Percentiles rank a stretch among this genome's conserved stretches.
phyloP scores from a whole-genome alignment of 2,888 invertebrate species.

The Flexamia atlantica region DNA sequence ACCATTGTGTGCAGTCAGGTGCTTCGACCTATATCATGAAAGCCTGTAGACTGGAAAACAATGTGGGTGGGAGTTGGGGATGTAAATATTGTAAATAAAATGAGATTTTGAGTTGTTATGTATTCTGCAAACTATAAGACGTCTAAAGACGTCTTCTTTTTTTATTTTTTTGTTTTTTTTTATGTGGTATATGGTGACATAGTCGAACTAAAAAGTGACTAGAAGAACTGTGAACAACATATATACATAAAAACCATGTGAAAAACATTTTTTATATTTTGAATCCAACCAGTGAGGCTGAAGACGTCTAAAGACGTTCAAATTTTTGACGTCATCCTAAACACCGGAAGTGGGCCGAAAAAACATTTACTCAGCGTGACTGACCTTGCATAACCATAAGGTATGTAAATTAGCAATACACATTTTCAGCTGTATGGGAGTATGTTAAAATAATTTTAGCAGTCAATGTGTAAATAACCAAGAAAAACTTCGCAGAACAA shows the following conservation, averaged over 20 bases:
- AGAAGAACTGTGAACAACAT: background rate
- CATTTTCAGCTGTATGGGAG: conserved; percentile 29
- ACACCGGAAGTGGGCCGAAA: background rate
- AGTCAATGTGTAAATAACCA: conserved; percentile 53
- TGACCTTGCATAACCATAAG: conserved; percentile 4
- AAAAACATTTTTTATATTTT: too few species aligned
- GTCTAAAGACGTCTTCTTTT: too few species aligned
- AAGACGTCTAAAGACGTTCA: too few species aligned
- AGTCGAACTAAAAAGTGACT: conserved; percentile 25
- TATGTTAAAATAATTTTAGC: conserved; percentile 25
- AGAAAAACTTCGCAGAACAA: too few species aligned
- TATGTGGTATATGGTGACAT: background rate
- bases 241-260: background rate
- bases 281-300: too few species aligned
- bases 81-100: conserved; percentile 33
- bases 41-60: conserved; percentile 15
- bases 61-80: conserved; percentile 39
- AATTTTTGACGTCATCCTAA: too few species aligned
- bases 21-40: too few species aligned
- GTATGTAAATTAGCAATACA: background rate
- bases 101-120: background rate
- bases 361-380: background rate
- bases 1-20: background rate
- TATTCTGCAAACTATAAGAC: background rate
- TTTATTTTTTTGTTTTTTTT: too few species aligned